These are phyloP conservation scores for Bostrychus sinensis DNA, from an alignment of 2,113 vertebrate species.

Conservation along the genomic window DNA sequence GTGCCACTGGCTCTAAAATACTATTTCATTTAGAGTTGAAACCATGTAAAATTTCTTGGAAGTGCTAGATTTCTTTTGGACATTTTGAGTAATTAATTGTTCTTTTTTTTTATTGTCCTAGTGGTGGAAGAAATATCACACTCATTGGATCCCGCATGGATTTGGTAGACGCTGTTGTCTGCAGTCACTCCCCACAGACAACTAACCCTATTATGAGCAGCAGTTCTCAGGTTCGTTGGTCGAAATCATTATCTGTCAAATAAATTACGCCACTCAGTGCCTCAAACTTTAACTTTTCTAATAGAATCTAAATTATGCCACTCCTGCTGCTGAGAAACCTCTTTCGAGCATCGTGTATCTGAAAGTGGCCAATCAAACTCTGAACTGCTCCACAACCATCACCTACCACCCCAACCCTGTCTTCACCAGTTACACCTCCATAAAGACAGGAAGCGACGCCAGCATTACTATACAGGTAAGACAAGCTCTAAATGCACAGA, in stretches of 20 bases:
- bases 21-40: too few species aligned
- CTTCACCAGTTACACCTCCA: conserved; percentile 64
- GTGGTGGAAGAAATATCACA: conserved; percentile 85
- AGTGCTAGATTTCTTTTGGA: too few species aligned
- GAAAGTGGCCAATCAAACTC: conserved; percentile 57
- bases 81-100: not conserved
- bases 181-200: conserved; percentile 2
- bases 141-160: conserved; percentile 83
- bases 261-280: not conserved
- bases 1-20: too few species aligned
- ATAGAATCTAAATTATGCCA: conserved; percentile 52
- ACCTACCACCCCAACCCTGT: conserved; percentile 69
- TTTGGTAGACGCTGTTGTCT: conserved; percentile 76
- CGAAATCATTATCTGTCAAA: not conserved
- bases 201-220: not conserved
- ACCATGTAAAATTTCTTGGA: too few species aligned
- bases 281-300: not conserved
- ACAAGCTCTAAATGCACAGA: accelerated
- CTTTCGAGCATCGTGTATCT: conserved; percentile 19
- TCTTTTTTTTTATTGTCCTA: conserved; percentile 70
- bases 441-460: not conserved
- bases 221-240: conserved; percentile 38
- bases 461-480: conserved; percentile 70
- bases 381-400: conserved; percentile 52
- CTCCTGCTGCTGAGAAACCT: conserved; percentile 2